These are phyloP conservation scores for Drosophila borealis DNA, from an alignment of 2,888 invertebrate genomes.

Conservation along the genomic window DNA sequence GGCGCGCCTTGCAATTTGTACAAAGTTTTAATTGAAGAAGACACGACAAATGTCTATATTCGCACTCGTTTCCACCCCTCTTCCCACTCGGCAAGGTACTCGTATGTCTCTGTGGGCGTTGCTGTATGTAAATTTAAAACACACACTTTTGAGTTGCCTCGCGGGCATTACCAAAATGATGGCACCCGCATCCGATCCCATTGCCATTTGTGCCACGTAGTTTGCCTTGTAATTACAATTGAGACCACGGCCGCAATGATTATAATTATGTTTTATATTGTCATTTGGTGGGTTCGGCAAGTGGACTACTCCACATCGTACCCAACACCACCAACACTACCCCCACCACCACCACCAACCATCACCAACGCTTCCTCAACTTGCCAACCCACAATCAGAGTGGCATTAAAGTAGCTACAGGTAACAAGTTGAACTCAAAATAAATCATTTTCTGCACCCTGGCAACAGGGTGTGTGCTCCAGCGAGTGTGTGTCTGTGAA, in stretches of 20 bases:
- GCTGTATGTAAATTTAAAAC: conserved; percentile 70
- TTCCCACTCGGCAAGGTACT: conserved; percentile 2
- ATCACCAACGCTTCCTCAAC: neutral
- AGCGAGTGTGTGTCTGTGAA: conserved; percentile 36
- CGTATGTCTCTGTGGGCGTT: conserved; percentile 57
- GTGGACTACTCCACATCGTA: conserved; percentile 11
- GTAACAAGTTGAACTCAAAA: conserved; percentile 66
- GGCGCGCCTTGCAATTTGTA: conserved; percentile 43
- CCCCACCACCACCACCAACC: conserved; percentile 1
- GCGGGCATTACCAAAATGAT: conserved; percentile 70
- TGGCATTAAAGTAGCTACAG: conserved; percentile 72
- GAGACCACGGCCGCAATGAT: conserved; percentile 73
- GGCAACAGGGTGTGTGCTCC: conserved; percentile 34
- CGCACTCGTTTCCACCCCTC: conserved; percentile 11
- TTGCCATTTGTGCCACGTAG: conserved; percentile 45
- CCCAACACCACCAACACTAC: neutral
- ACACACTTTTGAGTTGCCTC: conserved; percentile 71
- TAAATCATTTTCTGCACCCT: conserved; percentile 70
- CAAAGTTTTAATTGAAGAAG: conserved; percentile 67
- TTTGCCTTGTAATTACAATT: conserved; percentile 76
- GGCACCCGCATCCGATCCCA: conserved; percentile 26
- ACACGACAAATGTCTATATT: conserved; percentile 60
- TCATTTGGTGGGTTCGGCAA: conserved; percentile 47
- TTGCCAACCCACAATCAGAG: conserved; percentile 21
- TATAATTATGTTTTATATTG: conserved; percentile 80